Percentiles rank a stretch among this genome's conserved stretches.
Conservation (phyloP, 53 echinoderm and acorn worm genomes). For the Zoroaster sp. region DNA sequence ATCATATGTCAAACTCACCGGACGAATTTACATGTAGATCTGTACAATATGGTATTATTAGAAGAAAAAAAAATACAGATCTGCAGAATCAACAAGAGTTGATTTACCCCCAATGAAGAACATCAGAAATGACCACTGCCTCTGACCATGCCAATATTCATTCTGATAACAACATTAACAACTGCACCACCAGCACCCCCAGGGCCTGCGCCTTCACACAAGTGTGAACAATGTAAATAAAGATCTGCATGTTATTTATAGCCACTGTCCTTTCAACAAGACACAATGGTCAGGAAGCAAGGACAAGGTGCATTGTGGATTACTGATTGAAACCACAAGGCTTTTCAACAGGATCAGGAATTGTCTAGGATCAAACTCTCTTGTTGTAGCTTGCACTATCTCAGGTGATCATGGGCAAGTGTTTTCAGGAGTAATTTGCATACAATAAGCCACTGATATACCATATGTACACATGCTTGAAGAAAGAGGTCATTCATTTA, state of each 20-base stretch:
- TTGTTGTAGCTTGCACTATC: not conserved
- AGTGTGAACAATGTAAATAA: no score
- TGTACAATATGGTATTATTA: no score
- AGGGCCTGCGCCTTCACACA: no score
- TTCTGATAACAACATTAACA: not conserved
- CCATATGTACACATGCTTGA: no score
- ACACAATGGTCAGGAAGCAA: not conserved
- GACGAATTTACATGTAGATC: no score
- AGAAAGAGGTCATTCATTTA: no score
- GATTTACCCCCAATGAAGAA: not conserved
- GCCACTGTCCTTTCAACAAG: not conserved
- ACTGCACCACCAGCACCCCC: not conserved
- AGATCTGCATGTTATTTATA: not conserved
- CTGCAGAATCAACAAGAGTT: not conserved
- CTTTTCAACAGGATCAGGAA: not conserved
- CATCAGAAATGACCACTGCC: no score
- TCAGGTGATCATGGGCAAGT: not conserved
- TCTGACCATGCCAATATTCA: not conserved
- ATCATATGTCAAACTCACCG: no score
- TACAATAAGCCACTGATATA: no score
- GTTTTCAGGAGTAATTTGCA: not conserved
- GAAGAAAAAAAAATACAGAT: not conserved
- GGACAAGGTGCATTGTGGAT: not conserved
- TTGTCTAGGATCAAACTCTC: not conserved
- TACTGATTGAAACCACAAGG: not conserved